These are phyloP conservation scores for Athene cunicularia DNA, from an alignment of 2,113 vertebrate genomes.

Conservation along the genomic window DNA sequence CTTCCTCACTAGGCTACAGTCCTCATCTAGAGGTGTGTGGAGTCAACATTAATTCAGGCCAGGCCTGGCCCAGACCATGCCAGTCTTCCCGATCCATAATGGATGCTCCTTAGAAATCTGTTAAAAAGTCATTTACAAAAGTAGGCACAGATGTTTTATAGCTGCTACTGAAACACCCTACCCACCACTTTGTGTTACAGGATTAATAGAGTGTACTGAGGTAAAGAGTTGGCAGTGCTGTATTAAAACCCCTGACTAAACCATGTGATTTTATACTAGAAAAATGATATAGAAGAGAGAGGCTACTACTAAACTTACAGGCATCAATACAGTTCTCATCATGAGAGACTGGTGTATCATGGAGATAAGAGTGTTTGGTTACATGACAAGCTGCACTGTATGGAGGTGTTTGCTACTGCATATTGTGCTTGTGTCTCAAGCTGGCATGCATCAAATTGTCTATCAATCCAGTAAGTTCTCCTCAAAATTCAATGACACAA, in stretches of 20 bases:
- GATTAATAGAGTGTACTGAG: not conserved
- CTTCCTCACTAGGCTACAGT: slow-evolving; percentile 6
- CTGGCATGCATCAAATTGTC: not conserved
- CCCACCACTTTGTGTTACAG: not conserved
- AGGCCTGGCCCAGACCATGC: not conserved
- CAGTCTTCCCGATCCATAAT: not conserved
- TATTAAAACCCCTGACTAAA: slow-evolving; percentile 12
- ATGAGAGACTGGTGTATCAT: too few species aligned
- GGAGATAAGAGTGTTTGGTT: not conserved
- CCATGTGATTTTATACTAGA: not conserved
- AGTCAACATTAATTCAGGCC: not conserved
- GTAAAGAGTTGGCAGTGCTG: slow-evolving; percentile 57
- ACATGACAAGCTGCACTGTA: not conserved
- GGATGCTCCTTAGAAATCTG: not conserved
- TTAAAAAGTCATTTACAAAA: not conserved
- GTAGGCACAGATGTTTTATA: not conserved
- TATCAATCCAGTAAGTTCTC: not conserved
- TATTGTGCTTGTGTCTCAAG: not conserved
- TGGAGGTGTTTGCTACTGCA: not conserved
- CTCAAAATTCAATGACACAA: not conserved
- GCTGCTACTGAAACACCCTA: slow-evolving; percentile 28
- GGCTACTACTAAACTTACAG: not conserved
- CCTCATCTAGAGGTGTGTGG: not conserved
- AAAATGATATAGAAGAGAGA: not conserved
- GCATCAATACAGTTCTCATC: not conserved